A percentile compares a stretch with the other conserved stretches of the same genome.
phyloP scores from a whole-genome alignment of 2,888 invertebrate species.

The Tipula lateralis region DNA sequence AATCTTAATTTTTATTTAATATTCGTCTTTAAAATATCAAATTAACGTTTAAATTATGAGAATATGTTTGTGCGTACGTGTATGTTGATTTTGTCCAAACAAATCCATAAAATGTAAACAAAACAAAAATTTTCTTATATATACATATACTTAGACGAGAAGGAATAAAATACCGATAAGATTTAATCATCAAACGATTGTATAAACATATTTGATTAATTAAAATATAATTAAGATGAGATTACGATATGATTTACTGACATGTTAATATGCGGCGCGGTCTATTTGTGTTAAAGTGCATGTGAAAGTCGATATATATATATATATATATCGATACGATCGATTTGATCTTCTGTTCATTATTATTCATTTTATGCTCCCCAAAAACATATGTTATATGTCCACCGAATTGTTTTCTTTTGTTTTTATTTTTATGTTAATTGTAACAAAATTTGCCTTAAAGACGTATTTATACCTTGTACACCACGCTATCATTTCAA shows the following conservation, averaged over 20 bases:
- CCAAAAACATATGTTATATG: background rate
- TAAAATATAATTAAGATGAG: background rate
- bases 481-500: background rate
- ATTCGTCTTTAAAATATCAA: background rate
- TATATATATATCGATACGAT: background rate
- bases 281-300: background rate
- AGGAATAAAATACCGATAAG: background rate
- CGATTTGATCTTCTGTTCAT: background rate
- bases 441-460: constrained; percentile 19
- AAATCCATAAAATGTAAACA: background rate
- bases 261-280: background rate
- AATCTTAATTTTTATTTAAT: constrained; percentile 19
- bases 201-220: background rate
- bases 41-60: constrained; percentile 24
- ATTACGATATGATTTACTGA: background rate
- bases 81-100: background rate
- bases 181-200: background rate
- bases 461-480: background rate
- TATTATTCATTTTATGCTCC: background rate
- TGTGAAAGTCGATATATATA: background rate
- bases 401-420: background rate
- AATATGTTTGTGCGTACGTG: background rate
- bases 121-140: background rate
- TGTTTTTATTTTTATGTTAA: background rate
- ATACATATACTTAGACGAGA: background rate